A percentile compares a stretch with the other conserved stretches of the same genome.
phyloP scores from a whole-genome alignment of 2,888 invertebrate species.

The Leptopilina drosophilae region DNA sequence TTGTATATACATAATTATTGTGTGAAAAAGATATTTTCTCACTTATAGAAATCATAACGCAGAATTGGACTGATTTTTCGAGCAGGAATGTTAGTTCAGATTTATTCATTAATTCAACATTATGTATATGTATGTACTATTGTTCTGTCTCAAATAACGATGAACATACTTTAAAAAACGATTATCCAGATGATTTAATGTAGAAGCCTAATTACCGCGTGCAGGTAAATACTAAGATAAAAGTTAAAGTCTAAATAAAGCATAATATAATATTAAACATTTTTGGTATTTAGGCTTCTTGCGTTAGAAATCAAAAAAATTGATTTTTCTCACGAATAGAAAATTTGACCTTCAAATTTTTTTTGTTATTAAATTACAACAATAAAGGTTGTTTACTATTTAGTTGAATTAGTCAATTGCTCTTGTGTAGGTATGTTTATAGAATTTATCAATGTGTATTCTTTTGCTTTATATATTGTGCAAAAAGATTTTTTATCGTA shows the following conservation, averaged over 20 bases:
- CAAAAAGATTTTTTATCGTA: slow-evolving; percentile 17
- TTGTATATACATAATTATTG: slow-evolving; percentile 19
- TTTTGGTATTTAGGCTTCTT: slow-evolving; percentile 32
- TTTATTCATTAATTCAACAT: slow-evolving; percentile 59
- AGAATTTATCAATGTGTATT: slow-evolving; percentile 24
- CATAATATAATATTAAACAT: not conserved
- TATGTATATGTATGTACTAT: slow-evolving; percentile 67
- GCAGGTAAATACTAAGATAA: not conserved
- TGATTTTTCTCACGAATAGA: too few species aligned
- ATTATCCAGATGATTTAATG: slow-evolving; percentile 18
- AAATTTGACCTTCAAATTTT: too few species aligned
- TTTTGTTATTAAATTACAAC: too few species aligned
- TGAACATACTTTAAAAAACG: slow-evolving; percentile 60
- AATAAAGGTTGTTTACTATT: slow-evolving; percentile 1
- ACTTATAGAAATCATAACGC: slow-evolving; percentile 12
- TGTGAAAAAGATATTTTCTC: slow-evolving; percentile 22
- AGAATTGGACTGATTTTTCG: slow-evolving; percentile 42
- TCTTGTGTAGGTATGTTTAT: slow-evolving; percentile 27
- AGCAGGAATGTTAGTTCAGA: slow-evolving; percentile 53
- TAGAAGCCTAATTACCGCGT: slow-evolving; percentile 31
- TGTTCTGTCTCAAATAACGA: slow-evolving; percentile 67
- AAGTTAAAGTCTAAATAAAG: not conserved
- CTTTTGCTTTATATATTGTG: slow-evolving; percentile 14
- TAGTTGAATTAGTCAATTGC: slow-evolving; percentile 11
- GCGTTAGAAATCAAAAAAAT: slow-evolving; percentile 20